phyloP scores from a whole-genome alignment of 2,797 vertebrate genomes.

The Coregonus suidteri region DNA sequence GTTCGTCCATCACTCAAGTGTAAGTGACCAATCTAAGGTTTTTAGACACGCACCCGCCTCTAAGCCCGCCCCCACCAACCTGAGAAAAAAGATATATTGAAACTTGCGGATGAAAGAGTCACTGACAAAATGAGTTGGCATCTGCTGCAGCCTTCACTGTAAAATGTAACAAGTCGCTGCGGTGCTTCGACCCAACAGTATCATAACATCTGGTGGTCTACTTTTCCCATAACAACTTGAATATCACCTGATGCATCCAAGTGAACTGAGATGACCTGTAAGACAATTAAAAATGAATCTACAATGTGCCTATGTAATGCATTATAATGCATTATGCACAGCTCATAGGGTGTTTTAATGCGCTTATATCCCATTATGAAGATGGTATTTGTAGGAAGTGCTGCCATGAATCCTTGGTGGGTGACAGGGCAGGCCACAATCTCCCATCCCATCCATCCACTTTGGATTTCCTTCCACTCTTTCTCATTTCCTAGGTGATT shows the following conservation, averaged over 20 bases:
- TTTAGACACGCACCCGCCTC: no score
- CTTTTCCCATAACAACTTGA: neutral
- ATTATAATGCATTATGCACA: neutral
- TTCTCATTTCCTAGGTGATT: neutral
- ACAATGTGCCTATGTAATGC: no score
- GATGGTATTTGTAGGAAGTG: neutral
- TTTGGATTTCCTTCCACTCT: neutral
- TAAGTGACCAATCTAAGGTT: no score
- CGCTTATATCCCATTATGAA: neutral
- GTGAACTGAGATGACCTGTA: neutral
- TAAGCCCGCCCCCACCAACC: no score
- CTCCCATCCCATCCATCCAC: neutral
- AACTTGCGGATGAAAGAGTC: no score
- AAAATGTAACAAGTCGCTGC: no score
- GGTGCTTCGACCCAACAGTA: neutral
- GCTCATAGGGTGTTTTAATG: neutral
- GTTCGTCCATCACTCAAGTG: no score
- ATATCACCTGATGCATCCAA: neutral
- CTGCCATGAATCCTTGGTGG: neutral
- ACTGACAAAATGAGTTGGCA: no score
- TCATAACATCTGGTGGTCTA: neutral
- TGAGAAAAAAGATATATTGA: no score
- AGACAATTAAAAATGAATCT: neutral
- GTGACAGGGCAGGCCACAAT: neutral
- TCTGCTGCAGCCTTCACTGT: no score